Percentiles rank a stretch among this genome's conserved stretches.
These are phyloP conservation scores for Pedicia rivosa DNA, from an alignment of 2,888 invertebrate genomes.

Conservation along the genomic window DNA sequence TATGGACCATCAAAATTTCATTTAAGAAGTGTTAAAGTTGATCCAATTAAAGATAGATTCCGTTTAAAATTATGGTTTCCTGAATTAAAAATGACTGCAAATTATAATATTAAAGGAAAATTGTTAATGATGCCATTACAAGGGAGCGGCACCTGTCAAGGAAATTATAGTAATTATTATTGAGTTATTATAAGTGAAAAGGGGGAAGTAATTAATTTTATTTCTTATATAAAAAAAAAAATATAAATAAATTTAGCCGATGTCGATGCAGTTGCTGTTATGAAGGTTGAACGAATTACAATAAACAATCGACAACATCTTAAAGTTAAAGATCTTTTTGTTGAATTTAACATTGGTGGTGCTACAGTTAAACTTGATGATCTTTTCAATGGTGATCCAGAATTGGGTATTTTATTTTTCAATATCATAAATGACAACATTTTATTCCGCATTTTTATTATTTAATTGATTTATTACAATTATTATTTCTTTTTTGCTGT, in stretches of 20 bases:
- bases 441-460: constrained; percentile 2
- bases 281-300: constrained; percentile 37
- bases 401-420: constrained; percentile 23
- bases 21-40: constrained; percentile 40
- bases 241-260: constrained; percentile 35
- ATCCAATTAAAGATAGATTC: constrained; percentile 30
- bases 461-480: neutral
- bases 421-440: constrained; percentile 27
- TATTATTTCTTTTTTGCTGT: neutral
- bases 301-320: constrained; percentile 37
- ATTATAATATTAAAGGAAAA: constrained; percentile 50
- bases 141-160: constrained; percentile 47
- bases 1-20: constrained; percentile 45
- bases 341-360: constrained; percentile 48
- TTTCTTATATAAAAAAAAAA: neutral
- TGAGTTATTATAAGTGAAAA: neutral
- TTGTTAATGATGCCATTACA: constrained; percentile 57
- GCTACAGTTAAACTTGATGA: constrained; percentile 50
- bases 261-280: constrained; percentile 43
- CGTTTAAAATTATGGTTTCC: constrained; percentile 46
- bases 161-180: constrained; percentile 48
- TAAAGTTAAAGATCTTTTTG: constrained; percentile 43
- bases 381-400: constrained; percentile 54
- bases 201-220: neutral
- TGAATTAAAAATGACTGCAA: constrained; percentile 42